phyloP scores from a whole-genome alignment of 1,140 invertebrate species.

The Lepidurus arcticus region DNA sequence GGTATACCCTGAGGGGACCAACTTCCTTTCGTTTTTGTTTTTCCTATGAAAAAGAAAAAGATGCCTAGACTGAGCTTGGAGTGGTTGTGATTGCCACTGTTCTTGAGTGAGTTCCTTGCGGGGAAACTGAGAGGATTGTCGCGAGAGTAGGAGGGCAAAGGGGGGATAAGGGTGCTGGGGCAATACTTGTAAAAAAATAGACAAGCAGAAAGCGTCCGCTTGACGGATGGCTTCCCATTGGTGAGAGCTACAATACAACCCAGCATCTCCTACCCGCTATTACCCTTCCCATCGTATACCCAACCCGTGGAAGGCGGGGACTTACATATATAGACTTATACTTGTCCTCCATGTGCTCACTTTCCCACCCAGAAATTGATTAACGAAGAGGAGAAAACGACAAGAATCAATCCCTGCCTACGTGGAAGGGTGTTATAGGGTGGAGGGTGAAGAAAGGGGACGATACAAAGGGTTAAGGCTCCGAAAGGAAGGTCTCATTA shows the following conservation, averaged over 20 bases:
- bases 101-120: not conserved
- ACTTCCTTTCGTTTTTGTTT: not conserved
- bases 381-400: not conserved
- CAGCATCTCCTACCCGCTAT: not conserved
- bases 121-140: not conserved
- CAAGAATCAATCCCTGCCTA: not conserved
- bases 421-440: not conserved
- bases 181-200: not conserved
- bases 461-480: not conserved
- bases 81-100: not conserved
- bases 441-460: not conserved
- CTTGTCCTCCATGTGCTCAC: not conserved
- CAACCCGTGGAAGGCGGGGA: not conserved
- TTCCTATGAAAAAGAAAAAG: not conserved
- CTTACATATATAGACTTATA: not conserved
- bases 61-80: not conserved
- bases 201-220: not conserved
- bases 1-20: not conserved
- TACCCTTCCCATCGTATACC: not conserved
- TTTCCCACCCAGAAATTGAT: slow-evolving; percentile 9
- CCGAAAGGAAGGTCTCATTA: not conserved
- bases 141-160: not conserved
- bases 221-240: slow-evolving; percentile 2
- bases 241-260: not conserved
- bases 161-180: not conserved